These are phyloP conservation scores for Mionectes olivaceus DNA, from an alignment of 2,797 vertebrate genomes.

Conservation along the genomic window DNA sequence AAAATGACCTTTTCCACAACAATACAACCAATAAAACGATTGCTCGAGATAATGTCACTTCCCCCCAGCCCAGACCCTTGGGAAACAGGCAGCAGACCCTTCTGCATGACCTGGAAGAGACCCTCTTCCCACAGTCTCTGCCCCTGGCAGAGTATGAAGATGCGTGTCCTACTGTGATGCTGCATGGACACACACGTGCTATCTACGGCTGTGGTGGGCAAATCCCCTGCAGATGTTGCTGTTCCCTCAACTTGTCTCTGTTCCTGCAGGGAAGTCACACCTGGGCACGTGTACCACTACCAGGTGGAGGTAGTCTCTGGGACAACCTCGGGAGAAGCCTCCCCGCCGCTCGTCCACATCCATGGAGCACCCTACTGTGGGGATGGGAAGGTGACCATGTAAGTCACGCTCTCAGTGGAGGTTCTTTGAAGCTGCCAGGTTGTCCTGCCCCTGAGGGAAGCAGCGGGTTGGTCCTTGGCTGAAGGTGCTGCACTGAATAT, in stretches of 20 bases:
- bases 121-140: not conserved
- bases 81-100: not conserved
- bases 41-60: not conserved
- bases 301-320: conserved; percentile 86
- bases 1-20: not conserved
- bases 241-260: not conserved
- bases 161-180: not conserved
- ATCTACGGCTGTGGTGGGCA: not conserved
- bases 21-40: not conserved
- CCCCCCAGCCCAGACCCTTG: not conserved
- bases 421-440: not conserved
- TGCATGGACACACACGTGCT: not conserved
- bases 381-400: conserved; percentile 87
- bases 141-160: not conserved
- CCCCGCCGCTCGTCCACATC: conserved; percentile 84
- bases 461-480: not conserved
- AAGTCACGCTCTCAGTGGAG: conserved; percentile 56
- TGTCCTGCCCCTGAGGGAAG: not conserved
- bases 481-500: not conserved
- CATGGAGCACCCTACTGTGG: conserved; percentile 90
- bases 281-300: conserved; percentile 87
- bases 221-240: not conserved
- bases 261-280: conserved; percentile 84
- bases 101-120: not conserved
- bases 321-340: conserved; percentile 82